Evolutionary conservation across 2,888 invertebrate species (phyloP), one percentile per base, ranked within the genome.

Genomic region (Escarpia spicata): DNA sequence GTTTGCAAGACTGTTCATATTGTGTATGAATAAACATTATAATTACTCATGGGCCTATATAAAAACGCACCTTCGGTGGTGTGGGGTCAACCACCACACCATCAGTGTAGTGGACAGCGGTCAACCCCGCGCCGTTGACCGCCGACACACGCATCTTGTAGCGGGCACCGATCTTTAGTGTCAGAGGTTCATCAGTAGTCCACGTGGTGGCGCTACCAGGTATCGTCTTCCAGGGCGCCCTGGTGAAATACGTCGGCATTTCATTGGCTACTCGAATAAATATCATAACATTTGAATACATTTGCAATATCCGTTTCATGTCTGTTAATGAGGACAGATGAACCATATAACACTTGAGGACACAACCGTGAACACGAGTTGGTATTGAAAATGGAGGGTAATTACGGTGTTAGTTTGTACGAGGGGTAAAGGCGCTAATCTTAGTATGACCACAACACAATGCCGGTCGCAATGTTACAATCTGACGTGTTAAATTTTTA

Each of bases 81-180:
- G 91, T 91, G 19, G 44, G 44, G 52, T 91, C 91, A 45, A 91
- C 58, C 26, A 91, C 4, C 44, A 91, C 44, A 6, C 91, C 91
- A n/a, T 91, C n/a, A 37, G 91, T 91, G 91, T 91, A 37, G 10
- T 91, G 91, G 37, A 91, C 91, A 44, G 91, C 91, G 44, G 91
- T 91, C 52, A 91, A n/a, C 15, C 52, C 52, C 4, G 91, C 91
- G 31, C 91, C 45, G n/a, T 91, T 91, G 19, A 91, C 58, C 58
- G 91, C 91, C 19, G 91, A 37, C 19, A 91, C 91, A 37, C 91
- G 44, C 26, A 52, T 45, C 44, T 52, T 52, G 91, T 91, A 91
- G 15, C 43, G 52, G 15, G 37, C 37, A 15, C 91, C 91, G 37
- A 45, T 15, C 45, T 91, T 52, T 15, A 91, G 58, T 6, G 44